Percentiles rank a stretch among this genome's conserved stretches.
phyloP scores from a whole-genome alignment of 2,888 invertebrate genomes.

The Onthophagus sagittarius region DNA sequence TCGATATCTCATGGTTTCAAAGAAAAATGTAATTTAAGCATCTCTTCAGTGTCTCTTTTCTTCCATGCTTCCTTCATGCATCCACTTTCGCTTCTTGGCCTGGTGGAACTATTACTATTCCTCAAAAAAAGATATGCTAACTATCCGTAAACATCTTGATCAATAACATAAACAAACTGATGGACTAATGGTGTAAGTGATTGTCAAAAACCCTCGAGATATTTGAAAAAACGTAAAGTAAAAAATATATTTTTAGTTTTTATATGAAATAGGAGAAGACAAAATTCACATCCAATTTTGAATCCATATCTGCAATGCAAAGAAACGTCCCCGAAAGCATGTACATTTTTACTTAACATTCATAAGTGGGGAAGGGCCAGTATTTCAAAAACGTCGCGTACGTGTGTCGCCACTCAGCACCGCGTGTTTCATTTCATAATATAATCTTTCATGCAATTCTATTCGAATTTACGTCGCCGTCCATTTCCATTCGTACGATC shows the following conservation, averaged over 20 bases:
- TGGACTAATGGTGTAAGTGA: too few species aligned
- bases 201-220: too few species aligned
- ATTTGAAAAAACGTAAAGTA: too few species aligned
- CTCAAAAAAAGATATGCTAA: too few species aligned
- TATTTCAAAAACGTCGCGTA: constrained; percentile 44
- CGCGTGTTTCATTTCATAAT: constrained; percentile 46
- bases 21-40: too few species aligned
- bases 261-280: not conserved
- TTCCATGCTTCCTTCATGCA: too few species aligned
- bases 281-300: not conserved
- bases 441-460: constrained; percentile 48
- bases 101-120: too few species aligned
- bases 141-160: too few species aligned
- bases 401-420: constrained; percentile 45
- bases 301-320: not conserved
- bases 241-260: not conserved
- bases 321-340: constrained; percentile 17
- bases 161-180: too few species aligned
- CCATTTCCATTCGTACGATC: constrained; percentile 35
- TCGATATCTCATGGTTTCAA: too few species aligned
- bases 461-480: constrained; percentile 42
- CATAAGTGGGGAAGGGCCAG: constrained; percentile 44
- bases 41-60: too few species aligned
- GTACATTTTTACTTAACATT: constrained; percentile 45
- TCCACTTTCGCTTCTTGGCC: too few species aligned